Evolutionary conservation across 2,888 invertebrate genomes (phyloP).

Genomic region (Tiphia femorata): DNA sequence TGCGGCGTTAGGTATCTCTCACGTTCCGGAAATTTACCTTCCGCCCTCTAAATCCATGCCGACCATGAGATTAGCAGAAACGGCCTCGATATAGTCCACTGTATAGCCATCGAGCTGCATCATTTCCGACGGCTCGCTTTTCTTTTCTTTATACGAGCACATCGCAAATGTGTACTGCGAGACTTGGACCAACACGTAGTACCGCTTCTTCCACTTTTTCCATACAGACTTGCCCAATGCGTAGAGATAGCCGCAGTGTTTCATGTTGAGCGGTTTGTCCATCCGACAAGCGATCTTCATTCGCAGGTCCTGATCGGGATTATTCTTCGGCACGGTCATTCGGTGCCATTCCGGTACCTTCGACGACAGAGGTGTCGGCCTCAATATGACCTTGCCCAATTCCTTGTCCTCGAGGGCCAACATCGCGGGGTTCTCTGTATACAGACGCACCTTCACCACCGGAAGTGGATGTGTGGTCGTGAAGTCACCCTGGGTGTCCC

Average conservation of each 20-base stretch:
- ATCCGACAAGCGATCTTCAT: slow-evolving; percentile 98
- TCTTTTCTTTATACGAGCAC: slow-evolving; percentile 99
- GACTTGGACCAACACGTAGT: slow-evolving; percentile 98
- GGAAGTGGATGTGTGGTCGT: slow-evolving; percentile 97
- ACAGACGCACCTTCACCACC: slow-evolving; percentile 96
- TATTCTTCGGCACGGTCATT: slow-evolving; percentile 95
- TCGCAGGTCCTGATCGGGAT: slow-evolving; percentile 93
- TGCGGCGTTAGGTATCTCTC: slow-evolving; percentile 31
- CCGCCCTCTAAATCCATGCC: slow-evolving; percentile 78
- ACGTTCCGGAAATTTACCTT: slow-evolving; percentile 57
- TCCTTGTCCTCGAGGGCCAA: slow-evolving; percentile 99
- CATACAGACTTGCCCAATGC: slow-evolving; percentile 97
- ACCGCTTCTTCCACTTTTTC: slow-evolving; percentile 99
- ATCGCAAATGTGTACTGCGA: slow-evolving; percentile 99
- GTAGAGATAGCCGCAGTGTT: slow-evolving; percentile 96
- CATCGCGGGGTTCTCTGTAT: slow-evolving; percentile 97
- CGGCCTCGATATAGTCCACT: slow-evolving; percentile 98
- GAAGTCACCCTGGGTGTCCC: slow-evolving; percentile 99
- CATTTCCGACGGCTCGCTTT: slow-evolving; percentile 99
- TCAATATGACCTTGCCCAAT: slow-evolving; percentile 90
- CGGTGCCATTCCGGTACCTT: slow-evolving; percentile 99
- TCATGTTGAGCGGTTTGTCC: slow-evolving; percentile 99
- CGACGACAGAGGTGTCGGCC: slow-evolving; percentile 88
- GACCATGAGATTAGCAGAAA: slow-evolving; percentile 91
- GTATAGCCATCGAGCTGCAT: slow-evolving; percentile 99